Evolutionary conservation across 2,797 vertebrate species (phyloP), one percentile per base, ranked within the genome.

Genomic region (Myotis pilosus): DNA sequence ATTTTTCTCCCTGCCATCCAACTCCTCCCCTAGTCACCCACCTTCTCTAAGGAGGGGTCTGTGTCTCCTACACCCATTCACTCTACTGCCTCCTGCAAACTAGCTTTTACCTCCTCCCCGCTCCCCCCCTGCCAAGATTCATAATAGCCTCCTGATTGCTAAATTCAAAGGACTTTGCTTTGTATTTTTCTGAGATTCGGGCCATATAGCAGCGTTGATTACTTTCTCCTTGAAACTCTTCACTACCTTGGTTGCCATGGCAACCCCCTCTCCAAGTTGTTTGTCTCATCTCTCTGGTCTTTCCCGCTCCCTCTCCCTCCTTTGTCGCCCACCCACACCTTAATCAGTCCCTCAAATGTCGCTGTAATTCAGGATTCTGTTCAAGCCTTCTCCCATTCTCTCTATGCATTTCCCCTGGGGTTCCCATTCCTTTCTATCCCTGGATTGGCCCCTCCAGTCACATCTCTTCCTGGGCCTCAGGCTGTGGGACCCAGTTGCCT

Each of bases 141-240:
- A 49, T 38, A 95, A 95, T 88, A 85, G 92, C 25, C 41, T 55
- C 71, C 62, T 85, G n/a, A 93, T 92, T 90, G 88, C 82, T 53
- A 41, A 62, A 97, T 94, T 93, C 88, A 90, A 90, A 91, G 71
- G 87, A 81, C 36, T 95, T 80, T 71, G 71, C 83, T 83, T 72
- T 87, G 89, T 92, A 89, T 85, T 96, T 96, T 93, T 81, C 76
- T 75, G 85, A 92, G 95, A 86, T 92, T 92, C 16, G 0, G 89
- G 84, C 78, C 90, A 76, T 55, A 92, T 60, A 94, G 53, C 91
- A 69, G 19, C 17, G 81, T 92, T 95, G 95, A 95, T 96, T 96
- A 93, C 89, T 93, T 95, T 95, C 87, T 92, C 92, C 83, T 90
- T 47, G 62, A 95, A 96, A 94, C 72, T 69, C 94, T 91, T 92